These are phyloP conservation scores for Tiphia femorata DNA, from an alignment of 2,888 invertebrate genomes.

Conservation along the genomic window DNA sequence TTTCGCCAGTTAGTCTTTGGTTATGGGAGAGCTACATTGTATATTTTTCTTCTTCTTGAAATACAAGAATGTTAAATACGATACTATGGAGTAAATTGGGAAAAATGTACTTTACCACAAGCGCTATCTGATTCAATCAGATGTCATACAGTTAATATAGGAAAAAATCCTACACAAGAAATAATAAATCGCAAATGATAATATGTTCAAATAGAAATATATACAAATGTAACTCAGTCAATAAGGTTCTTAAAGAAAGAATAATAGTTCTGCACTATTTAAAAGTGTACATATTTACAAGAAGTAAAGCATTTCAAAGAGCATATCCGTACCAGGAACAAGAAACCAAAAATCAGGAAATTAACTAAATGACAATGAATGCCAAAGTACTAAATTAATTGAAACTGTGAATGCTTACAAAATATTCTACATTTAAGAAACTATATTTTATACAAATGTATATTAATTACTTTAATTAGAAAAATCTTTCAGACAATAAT, in stretches of 20 bases:
- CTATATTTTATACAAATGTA: too few relatives aligned
- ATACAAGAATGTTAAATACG: constrained; percentile 20
- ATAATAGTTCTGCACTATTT: constrained; percentile 24
- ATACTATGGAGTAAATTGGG: constrained; percentile 5
- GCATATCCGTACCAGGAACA: background rate
- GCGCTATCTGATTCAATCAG: background rate
- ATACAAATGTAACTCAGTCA: constrained; percentile 37
- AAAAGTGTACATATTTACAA: constrained; percentile 27
- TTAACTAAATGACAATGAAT: too few relatives aligned
- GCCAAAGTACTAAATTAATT: too few relatives aligned
- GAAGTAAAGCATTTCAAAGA: constrained; percentile 18
- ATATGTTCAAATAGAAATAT: constrained; percentile 24
- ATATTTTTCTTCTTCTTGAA: constrained; percentile 31
- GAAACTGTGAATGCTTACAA: too few relatives aligned
- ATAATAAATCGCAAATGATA: constrained; percentile 5
- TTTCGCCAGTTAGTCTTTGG: constrained; percentile 33
- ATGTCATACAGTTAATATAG: background rate
- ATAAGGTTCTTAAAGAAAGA: constrained; percentile 28
- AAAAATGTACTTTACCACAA: constrained; percentile 13
- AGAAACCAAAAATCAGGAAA: background rate
- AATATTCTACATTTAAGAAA: too few relatives aligned
- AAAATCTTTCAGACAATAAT: too few relatives aligned
- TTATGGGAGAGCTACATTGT: constrained; percentile 34
- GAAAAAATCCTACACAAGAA: background rate
- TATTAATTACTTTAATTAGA: too few relatives aligned